phyloP scores from a whole-genome alignment of 1,140 invertebrate species.

The Drosophila gunungcola region DNA sequence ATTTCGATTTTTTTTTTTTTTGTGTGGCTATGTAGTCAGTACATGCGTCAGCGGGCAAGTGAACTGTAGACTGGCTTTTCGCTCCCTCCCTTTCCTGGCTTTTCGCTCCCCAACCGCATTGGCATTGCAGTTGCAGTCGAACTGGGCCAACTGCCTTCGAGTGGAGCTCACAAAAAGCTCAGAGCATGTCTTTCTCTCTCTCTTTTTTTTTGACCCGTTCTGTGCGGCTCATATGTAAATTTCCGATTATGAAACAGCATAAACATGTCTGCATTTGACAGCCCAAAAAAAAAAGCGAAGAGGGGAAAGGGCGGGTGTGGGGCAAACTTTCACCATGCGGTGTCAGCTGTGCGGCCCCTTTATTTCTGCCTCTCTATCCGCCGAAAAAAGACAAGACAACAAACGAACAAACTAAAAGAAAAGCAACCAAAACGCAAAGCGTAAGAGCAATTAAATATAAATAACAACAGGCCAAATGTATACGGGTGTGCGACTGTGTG shows the following conservation, averaged over 20 bases:
- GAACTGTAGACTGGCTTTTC: conserved; percentile 11
- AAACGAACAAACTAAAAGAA: conserved; percentile 54
- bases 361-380: conserved; percentile 23
- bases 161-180: conserved; percentile 14
- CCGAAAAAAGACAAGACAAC: conserved; percentile 64
- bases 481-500: not conserved
- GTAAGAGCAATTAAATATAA: conserved; percentile 72
- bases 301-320: not conserved
- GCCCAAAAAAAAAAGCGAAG: conserved; percentile 3
- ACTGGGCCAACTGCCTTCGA: conserved; percentile 42
- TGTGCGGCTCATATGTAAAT: conserved; percentile 67
- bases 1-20: not conserved
- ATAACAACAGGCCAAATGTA: conserved; percentile 25
- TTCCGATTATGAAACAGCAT: conserved; percentile 79
- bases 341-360: conserved; percentile 68
- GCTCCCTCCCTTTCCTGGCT: conserved; percentile 13
- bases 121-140: conserved; percentile 46
- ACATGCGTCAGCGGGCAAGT: conserved; percentile 46
- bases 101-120: not conserved
- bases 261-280: conserved; percentile 58
- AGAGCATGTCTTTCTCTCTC: conserved; percentile 16
- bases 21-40: conserved; percentile 5
- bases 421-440: conserved; percentile 54
- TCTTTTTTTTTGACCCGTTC: conserved; percentile 1
- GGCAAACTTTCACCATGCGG: conserved; percentile 69